A percentile compares a stretch with the other conserved stretches of the same genome.
phyloP scores from a whole-genome alignment of 92 coral and sea anemone species.

The Paragorgia papillata region DNA sequence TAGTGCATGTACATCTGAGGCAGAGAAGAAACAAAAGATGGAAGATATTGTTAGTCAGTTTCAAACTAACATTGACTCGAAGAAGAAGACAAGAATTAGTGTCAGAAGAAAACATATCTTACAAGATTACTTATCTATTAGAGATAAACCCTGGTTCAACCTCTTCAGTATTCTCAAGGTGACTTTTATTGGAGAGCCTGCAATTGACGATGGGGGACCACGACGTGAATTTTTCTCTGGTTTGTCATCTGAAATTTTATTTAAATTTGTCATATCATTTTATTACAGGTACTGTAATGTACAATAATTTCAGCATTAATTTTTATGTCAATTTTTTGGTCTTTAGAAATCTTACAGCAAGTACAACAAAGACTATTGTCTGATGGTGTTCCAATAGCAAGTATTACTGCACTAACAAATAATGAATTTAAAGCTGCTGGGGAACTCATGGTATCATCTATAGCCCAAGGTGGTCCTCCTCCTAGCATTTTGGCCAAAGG shows the following conservation, averaged over 20 bases:
- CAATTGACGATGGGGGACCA: neutral
- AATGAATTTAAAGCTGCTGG: constrained; percentile 16
- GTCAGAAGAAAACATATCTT: neutral
- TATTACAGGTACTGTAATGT: neutral
- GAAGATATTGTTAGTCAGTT: neutral
- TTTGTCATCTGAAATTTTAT: neutral
- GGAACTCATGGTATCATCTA: neutral
- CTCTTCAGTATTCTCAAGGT: neutral
- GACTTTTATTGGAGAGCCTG: neutral
- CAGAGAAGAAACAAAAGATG: neutral
- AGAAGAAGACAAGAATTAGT: neutral
- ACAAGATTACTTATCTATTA: neutral
- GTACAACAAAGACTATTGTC: neutral
- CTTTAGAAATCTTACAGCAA: neutral
- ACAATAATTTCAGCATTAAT: neutral
- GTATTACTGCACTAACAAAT: constrained; percentile 4
- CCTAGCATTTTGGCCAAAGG: neutral
- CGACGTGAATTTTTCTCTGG: neutral
- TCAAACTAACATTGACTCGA: neutral
- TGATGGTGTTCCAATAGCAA: neutral
- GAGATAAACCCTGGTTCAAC: neutral
- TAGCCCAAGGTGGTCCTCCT: constrained; percentile 14
- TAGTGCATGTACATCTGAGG: too few relatives aligned
- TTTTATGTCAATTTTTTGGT: neutral
- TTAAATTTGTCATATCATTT: neutral